Percentiles rank a stretch among this genome's conserved stretches.
These are phyloP conservation scores for Limnephilus rhombicus DNA, from an alignment of 2,888 invertebrate genomes.

Conservation along the genomic window DNA sequence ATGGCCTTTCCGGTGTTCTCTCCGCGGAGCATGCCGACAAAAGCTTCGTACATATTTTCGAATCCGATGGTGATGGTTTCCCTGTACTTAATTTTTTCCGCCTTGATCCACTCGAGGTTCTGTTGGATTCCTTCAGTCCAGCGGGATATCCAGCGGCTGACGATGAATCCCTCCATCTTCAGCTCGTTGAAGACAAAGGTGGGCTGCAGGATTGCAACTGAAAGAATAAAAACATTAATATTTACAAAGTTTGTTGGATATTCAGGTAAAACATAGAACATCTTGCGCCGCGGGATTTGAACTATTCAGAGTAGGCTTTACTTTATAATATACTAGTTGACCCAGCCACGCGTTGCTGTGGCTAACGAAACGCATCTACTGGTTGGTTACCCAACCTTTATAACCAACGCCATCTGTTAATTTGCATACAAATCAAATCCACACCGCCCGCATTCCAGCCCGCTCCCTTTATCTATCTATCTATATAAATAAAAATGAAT, in stretches of 20 bases:
- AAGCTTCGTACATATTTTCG: conserved; percentile 85
- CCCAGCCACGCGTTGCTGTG: too few relatives aligned
- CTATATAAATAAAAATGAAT: too few relatives aligned
- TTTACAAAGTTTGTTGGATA: background rate
- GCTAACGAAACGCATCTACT: too few relatives aligned
- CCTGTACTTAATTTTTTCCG: conserved; percentile 83
- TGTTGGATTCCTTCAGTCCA: conserved; percentile 82
- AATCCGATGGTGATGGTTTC: conserved; percentile 86
- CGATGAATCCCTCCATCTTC: conserved; percentile 81
- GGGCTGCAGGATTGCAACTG: conserved; percentile 75
- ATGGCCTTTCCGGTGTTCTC: conserved; percentile 85
- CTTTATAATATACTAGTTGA: too few relatives aligned
- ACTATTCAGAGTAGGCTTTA: too few relatives aligned
- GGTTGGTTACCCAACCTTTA: too few relatives aligned
- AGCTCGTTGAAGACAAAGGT: conserved; percentile 78
- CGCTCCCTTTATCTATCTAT: too few relatives aligned
- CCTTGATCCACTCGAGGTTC: conserved; percentile 81
- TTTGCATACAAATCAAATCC: too few relatives aligned
- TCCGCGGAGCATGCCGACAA: conserved; percentile 81
- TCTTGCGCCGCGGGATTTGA: too few relatives aligned
- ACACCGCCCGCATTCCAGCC: too few relatives aligned
- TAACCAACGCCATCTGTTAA: too few relatives aligned
- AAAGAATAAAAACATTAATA: conserved; percentile 58
- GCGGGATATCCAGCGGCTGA: conserved; percentile 78
- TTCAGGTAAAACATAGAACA: too few relatives aligned